These are phyloP conservation scores for Xyliphius kryptos DNA, from an alignment of 2,113 vertebrate species.

Conservation along the genomic window DNA sequence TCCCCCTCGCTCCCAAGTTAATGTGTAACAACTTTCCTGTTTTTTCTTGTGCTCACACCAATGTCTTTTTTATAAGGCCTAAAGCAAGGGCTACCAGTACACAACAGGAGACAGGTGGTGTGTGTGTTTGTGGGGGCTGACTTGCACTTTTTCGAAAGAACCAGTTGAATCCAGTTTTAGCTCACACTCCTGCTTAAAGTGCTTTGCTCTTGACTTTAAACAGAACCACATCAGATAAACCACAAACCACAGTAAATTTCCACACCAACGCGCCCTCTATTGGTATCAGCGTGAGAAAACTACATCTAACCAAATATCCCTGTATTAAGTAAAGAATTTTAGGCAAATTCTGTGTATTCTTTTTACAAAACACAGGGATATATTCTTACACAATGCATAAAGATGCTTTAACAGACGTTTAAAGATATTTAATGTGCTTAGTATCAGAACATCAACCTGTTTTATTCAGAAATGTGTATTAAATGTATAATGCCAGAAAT, in stretches of 20 bases:
- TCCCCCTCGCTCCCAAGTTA: neutral
- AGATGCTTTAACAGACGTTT: too few relatives aligned
- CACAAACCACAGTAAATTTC: neutral
- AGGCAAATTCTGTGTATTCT: too few relatives aligned
- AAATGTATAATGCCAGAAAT: too few relatives aligned
- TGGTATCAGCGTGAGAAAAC: neutral
- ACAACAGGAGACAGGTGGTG: neutral
- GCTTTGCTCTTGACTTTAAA: too few relatives aligned
- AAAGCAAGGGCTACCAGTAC: neutral
- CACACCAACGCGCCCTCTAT: neutral
- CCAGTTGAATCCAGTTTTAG: neutral
- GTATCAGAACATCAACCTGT: too few relatives aligned
- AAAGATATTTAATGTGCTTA: too few relatives aligned
- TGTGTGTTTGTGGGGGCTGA: neutral
- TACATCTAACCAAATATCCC: too few relatives aligned
- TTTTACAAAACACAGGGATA: neutral
- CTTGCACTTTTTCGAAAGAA: neutral
- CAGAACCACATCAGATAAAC: neutral
- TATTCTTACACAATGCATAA: neutral
- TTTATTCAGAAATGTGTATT: too few relatives aligned
- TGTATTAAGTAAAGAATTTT: too few relatives aligned
- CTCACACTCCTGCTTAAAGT: neutral
- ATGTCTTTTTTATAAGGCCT: slow-evolving; percentile 35
- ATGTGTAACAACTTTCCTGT: slow-evolving; percentile 4
- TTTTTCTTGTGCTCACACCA: slow-evolving; percentile 9